Percentiles rank a stretch among this genome's conserved stretches.
Evolutionary conservation across 1,140 invertebrate species (phyloP).

Genomic region (Campoletis sonorensis): DNA sequence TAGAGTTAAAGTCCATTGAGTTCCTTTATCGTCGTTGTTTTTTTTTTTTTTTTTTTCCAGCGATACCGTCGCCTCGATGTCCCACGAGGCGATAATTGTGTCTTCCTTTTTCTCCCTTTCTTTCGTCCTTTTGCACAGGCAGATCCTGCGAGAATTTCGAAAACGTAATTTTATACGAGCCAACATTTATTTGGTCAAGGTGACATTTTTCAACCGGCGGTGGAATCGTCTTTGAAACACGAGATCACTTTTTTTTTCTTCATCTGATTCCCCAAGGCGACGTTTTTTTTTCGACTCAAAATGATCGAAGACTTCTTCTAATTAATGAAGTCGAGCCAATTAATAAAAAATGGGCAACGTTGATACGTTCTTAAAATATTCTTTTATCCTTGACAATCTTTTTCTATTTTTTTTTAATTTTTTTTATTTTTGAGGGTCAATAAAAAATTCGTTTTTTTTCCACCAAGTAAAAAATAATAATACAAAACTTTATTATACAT

Average conservation of each 20-base stretch:
- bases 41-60: constrained; percentile 31
- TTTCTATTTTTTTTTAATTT: constrained; percentile 42
- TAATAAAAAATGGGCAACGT: neutral
- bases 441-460: neutral
- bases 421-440: constrained; percentile 3
- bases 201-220: constrained; percentile 72
- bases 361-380: neutral
- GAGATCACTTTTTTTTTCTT: constrained; percentile 67
- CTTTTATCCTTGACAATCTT: too few species aligned
- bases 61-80: constrained; percentile 48
- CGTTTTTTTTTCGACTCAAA: constrained; percentile 44
- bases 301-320: neutral
- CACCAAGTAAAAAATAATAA: constrained; percentile 49
- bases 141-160: constrained; percentile 53
- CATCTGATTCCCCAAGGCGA: constrained; percentile 25
- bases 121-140: neutral
- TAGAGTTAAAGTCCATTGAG: constrained; percentile 34
- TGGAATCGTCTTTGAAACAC: constrained; percentile 71
- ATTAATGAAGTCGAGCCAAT: neutral
- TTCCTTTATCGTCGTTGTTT: constrained; percentile 48
- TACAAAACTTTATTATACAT: constrained; percentile 72
- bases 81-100: constrained; percentile 45
- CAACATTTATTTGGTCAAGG: constrained; percentile 55
- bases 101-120: neutral
- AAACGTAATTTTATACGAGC: constrained; percentile 70